These are phyloP conservation scores for Heliconius erato DNA, from an alignment of 2,888 invertebrate species.

Conservation along the genomic window DNA sequence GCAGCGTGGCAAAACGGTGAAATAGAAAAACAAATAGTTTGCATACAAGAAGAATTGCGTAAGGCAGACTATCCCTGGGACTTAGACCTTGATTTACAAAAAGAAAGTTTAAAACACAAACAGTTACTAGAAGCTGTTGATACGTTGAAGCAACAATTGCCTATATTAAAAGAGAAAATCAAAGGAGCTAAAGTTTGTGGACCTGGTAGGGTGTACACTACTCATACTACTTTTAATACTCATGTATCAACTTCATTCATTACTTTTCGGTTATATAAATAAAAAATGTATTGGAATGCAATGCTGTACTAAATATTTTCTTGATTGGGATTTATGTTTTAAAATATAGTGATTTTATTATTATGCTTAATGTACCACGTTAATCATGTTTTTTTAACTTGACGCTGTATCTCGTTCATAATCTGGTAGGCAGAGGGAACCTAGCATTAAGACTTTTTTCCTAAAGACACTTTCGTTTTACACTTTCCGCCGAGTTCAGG, in stretches of 20 bases:
- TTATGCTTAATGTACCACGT: too few relatives aligned
- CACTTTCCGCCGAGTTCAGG: too few relatives aligned
- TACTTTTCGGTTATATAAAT: too few relatives aligned
- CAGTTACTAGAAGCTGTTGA: conserved; percentile 76
- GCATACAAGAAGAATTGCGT: conserved; percentile 78
- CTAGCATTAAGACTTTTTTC: too few relatives aligned
- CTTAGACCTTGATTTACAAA: conserved; percentile 72
- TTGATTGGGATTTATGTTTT: too few relatives aligned
- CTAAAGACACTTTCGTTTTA: too few relatives aligned
- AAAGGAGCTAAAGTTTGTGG: conserved; percentile 82
- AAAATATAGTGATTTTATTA: too few relatives aligned
- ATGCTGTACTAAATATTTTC: too few relatives aligned
- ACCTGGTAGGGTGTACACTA: conserved; percentile 63
- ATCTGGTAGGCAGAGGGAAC: too few relatives aligned
- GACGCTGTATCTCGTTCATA: too few relatives aligned
- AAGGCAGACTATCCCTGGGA: conserved; percentile 77
- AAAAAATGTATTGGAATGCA: too few relatives aligned
- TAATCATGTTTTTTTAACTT: too few relatives aligned
- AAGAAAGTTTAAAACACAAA: conserved; percentile 74
- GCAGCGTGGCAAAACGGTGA: conserved; percentile 82
- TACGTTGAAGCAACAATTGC: conserved; percentile 71
- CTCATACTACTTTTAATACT: neutral
- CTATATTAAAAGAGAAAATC: conserved; percentile 76
- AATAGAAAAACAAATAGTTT: conserved; percentile 78
- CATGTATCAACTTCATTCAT: neutral